Evolutionary conservation across 2,797 vertebrate species (phyloP).

Genomic region (Streptopelia turtur): DNA sequence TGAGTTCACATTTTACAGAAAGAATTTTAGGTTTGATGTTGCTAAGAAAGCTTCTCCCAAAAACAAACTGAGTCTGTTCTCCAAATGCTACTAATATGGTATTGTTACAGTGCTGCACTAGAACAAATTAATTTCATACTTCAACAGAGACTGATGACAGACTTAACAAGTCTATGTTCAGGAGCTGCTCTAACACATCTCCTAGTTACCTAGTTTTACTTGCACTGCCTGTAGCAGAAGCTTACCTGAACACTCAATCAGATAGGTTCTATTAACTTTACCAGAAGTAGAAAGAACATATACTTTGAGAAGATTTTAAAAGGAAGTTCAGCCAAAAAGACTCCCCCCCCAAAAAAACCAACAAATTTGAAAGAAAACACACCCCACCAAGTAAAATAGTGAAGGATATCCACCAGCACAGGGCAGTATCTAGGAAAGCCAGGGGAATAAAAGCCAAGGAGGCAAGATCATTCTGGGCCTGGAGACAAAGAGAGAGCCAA

Average conservation of each 20-base stretch:
- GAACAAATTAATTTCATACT: not conserved
- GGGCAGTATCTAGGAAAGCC: conserved; percentile 88
- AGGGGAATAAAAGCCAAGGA: conserved; percentile 88
- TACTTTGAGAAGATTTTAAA: not conserved
- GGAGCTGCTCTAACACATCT: not conserved
- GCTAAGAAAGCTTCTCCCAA: not conserved
- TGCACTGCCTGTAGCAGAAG: not conserved
- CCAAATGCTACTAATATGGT: not conserved
- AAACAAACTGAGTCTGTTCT: not conserved
- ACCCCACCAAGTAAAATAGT: conserved; percentile 69
- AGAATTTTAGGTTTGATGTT: not conserved
- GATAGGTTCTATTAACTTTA: conserved; percentile 3
- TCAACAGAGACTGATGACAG: not conserved
- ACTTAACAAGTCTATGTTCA: not conserved
- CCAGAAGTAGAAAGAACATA: not conserved
- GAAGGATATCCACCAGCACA: conserved; percentile 89
- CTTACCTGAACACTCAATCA: conserved; percentile 44
- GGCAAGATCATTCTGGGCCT: conserved; percentile 87
- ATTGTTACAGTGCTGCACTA: not conserved
- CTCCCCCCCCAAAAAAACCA: not conserved
- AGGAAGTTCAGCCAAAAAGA: conserved; percentile 33
- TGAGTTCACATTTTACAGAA: not conserved
- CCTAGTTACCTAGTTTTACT: not conserved
- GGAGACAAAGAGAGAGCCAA: conserved; percentile 80
- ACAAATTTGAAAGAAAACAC: conserved; percentile 55